Evolutionary conservation across 2,113 vertebrate genomes (phyloP).

Genomic region (Prunella himalayana): DNA sequence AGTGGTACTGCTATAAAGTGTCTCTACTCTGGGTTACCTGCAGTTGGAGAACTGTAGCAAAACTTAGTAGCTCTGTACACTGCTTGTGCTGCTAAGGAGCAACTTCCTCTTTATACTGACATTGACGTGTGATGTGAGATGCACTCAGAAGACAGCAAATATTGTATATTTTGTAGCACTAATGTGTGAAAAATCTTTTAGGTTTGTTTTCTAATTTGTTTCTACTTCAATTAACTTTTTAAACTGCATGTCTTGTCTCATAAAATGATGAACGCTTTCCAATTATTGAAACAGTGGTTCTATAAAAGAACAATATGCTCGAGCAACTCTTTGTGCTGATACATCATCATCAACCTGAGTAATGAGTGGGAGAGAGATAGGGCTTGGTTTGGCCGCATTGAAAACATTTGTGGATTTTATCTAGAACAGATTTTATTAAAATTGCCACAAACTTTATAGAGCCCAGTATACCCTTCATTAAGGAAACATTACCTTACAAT

Average conservation of each 20-base stretch:
- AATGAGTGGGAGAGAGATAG: constrained; percentile 41
- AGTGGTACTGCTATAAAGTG: not conserved
- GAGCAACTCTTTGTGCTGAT: constrained; percentile 42
- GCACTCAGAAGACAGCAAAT: not conserved
- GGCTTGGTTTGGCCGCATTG: constrained; percentile 40
- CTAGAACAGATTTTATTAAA: constrained; percentile 81
- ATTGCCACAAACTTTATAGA: constrained; percentile 86
- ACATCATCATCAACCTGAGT: constrained; percentile 62
- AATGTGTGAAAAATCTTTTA: not conserved
- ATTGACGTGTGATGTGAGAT: fast-evolving
- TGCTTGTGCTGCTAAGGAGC: not conserved
- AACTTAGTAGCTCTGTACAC: not conserved
- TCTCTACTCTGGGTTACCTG: not conserved
- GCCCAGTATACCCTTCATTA: constrained; percentile 91
- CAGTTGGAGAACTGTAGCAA: not conserved
- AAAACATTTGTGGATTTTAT: constrained; percentile 78
- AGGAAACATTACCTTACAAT: constrained; percentile 91
- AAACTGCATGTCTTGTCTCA: constrained; percentile 50
- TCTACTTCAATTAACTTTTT: constrained; percentile 67
- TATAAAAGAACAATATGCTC: constrained; percentile 70
- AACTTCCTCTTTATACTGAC: not conserved
- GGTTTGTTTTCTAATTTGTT: constrained; percentile 24
- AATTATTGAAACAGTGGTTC: constrained; percentile 81
- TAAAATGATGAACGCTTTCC: constrained; percentile 77
- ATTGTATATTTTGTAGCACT: not conserved